Evolutionary conservation across 2,113 vertebrate genomes (phyloP).

Genomic region (Eulemur rufifrons): DNA sequence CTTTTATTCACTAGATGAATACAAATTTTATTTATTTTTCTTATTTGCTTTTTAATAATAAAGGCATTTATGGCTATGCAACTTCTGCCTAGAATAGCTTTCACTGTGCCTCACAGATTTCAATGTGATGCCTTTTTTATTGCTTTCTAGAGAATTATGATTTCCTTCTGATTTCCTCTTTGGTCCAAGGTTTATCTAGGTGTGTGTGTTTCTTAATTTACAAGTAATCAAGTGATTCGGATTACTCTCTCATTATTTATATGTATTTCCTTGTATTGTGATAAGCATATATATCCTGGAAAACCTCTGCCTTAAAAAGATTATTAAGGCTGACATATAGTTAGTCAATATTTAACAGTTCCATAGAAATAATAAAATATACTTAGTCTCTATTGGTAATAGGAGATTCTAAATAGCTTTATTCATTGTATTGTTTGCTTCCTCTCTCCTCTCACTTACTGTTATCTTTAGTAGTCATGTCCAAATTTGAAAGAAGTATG

Average conservation of each 20-base stretch:
- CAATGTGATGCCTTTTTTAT: neutral
- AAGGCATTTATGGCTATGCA: neutral
- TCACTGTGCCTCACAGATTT: neutral
- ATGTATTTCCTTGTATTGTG: neutral
- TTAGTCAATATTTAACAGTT: neutral
- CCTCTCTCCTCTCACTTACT: neutral
- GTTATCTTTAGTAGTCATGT: neutral
- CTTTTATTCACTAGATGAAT: too few relatives aligned
- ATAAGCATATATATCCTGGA: neutral
- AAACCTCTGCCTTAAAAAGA: slow-evolving; percentile 3
- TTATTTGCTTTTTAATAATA: neutral
- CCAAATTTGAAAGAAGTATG: neutral
- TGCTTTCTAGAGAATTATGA: neutral
- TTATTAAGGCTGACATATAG: neutral
- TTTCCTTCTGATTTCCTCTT: neutral
- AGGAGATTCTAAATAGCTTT: neutral
- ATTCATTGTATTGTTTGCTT: neutral
- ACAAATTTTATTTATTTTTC: too few relatives aligned
- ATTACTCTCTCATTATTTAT: neutral
- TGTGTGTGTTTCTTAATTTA: neutral
- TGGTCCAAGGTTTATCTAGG: neutral
- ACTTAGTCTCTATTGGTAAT: neutral
- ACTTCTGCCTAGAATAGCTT: neutral
- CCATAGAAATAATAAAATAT: neutral
- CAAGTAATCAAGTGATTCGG: neutral